Base-by-base conservation (phyloP, 2,888 invertebrate genomes). In the Troglohyphantes excavatus region DNA sequence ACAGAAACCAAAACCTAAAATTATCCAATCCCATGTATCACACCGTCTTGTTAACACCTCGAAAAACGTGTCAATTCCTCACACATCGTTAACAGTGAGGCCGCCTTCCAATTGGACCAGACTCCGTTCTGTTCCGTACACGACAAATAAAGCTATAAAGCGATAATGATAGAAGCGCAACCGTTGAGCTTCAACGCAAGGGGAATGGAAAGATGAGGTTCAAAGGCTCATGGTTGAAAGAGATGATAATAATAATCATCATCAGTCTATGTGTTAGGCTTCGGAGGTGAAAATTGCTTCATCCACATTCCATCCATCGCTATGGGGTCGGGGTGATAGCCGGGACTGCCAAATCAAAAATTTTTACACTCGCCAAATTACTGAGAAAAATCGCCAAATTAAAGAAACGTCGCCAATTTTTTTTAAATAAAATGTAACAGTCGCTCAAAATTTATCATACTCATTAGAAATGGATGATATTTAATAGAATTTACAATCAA, bases 131-230 rank as follows among this genome's bases (percentile, higher is more conserved):
- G 13, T n/a, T 17, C 53, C 13, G n/a, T 13, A 73, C 88, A 81
- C 88, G 88, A 81, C 88, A 88, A 88, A 88, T 88, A 82, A 88
- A 88, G 88, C 88, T 88, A 88, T 88, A 88, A 88, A 75, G 75
- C 53, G 61, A 88, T 88, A 88, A 88, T 88, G 73, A 88, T 81
- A 88, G 26, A 59, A 70, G 29, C 67, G 83, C 73, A 83, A 83
- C 83, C 19, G 83, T 65, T 39, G 19, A 53, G 59, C 33, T 19
- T 29, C 33, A 53, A 23, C 13, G 53, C 23, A 3, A 70, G 11
- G 21, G 27, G 27, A n/a, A n/a, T n/a, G 27, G 70, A 23, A 82
- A 67, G 33, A 76, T 29, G 43, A 78, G 72, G 59, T 29, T 75
- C 76, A 53, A 78, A 39, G 61, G 53, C 68, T 26, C 67, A 26